These are phyloP conservation scores for Venturia canescens DNA, from an alignment of 1,140 invertebrate genomes.

Conservation along the genomic window DNA sequence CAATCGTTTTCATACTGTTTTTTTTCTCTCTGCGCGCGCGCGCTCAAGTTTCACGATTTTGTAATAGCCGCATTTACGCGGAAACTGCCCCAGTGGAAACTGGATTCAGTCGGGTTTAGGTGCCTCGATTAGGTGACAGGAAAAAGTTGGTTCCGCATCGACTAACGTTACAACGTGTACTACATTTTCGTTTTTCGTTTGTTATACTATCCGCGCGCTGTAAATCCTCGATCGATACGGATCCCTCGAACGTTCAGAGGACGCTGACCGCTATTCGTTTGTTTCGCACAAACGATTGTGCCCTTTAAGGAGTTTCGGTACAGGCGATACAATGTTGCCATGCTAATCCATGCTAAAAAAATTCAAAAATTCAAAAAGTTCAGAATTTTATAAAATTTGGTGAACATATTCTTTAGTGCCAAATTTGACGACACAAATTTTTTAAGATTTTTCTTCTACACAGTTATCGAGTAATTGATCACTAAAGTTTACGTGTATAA, in stretches of 20 bases:
- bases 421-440: too few species aligned
- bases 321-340: too few species aligned
- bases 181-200: neutral
- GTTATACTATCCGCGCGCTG: neutral
- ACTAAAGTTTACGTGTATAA: too few species aligned
- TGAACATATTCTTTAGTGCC: too few species aligned
- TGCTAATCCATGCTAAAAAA: too few species aligned
- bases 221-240: neutral
- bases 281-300: too few species aligned
- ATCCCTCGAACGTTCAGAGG: neutral
- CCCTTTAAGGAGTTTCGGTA: too few species aligned
- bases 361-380: too few species aligned
- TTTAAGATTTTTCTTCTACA: too few species aligned
- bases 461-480: too few species aligned
- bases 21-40: slow-evolving; percentile 11
- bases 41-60: neutral
- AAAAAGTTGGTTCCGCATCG: slow-evolving; percentile 22
- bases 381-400: too few species aligned
- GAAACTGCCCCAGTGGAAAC: neutral
- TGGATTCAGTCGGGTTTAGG: neutral
- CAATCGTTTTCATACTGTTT: neutral
- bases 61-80: slow-evolving; percentile 10
- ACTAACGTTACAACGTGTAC: neutral
- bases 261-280: neutral
- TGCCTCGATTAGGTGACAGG: slow-evolving; percentile 8